Percentiles rank a stretch among this genome's conserved stretches.
phyloP scores from a whole-genome alignment of 2,797 vertebrate genomes.

The Lycodopsis pacificus region DNA sequence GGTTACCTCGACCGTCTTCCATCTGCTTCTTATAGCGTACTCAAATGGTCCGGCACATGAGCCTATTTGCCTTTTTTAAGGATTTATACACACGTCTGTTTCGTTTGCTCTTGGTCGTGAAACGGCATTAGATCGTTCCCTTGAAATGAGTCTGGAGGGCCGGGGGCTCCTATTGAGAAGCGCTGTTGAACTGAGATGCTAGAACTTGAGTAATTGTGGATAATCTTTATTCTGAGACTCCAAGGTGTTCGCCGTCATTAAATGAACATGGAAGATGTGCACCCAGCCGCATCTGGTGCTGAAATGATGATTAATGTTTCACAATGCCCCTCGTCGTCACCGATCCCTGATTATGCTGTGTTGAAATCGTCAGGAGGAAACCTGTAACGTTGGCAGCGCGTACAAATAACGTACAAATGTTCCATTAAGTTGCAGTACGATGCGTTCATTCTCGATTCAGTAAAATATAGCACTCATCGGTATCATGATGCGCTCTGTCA shows the following conservation, averaged over 20 bases:
- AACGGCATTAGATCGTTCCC: neutral
- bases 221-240: constrained; percentile 32
- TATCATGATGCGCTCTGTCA: neutral
- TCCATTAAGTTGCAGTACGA: too few relatives aligned
- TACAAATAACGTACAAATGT: too few relatives aligned
- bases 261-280: constrained; percentile 33
- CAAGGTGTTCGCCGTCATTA: constrained; percentile 25
- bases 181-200: neutral
- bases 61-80: neutral
- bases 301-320: constrained; percentile 45
- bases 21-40: constrained; percentile 33
- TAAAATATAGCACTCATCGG: too few relatives aligned
- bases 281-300: constrained; percentile 18
- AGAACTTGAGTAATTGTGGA: constrained; percentile 10
- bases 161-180: neutral
- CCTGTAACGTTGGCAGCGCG: too few relatives aligned
- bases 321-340: constrained; percentile 3
- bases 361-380: neutral
- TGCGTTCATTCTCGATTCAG: neutral
- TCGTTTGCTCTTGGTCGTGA: constrained; percentile 34
- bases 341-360: neutral
- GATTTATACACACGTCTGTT: constrained; percentile 22
- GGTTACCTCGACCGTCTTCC: constrained; percentile 44
- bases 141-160: constrained; percentile 13
- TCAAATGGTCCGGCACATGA: constrained; percentile 10